Base-by-base conservation (phyloP, 1,140 invertebrate genomes). In the Aleiodes sp. region DNA sequence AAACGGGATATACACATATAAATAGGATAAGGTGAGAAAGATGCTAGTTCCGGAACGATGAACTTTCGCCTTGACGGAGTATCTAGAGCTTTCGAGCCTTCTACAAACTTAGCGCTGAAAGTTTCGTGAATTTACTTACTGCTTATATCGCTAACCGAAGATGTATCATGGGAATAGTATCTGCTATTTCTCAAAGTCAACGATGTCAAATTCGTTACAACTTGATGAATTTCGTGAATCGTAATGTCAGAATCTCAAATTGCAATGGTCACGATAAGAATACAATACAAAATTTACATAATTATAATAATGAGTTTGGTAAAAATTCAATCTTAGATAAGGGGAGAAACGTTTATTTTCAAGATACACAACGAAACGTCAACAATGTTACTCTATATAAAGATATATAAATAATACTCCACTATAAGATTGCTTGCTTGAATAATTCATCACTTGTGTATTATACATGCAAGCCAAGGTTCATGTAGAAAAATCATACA, bases 81-180 rank as follows among this genome's bases (percentile, higher is more conserved):
- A 24, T 12, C 19, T 62, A 21, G 4, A 37, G 7, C 60, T 62
- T 16, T 9, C 7, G 16, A 52, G 60, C n/a, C 21, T 24, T 21
- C 67, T n/a, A n/a, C 37, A 61, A 72, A 65, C 66, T 73, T 75
- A 76, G 61, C 71, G 62, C 65, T 52, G 43, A 70, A 68, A 76
- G 74, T 75, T 73, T 69, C 65, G 31, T 37, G 8, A 59, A 77
- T 64, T 74, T 70, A 72, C 70, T 76, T 73, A 70, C 63, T 52
- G 61, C 57, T 73, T 72, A 66, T 76, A 73, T 76, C 69, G 61
- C 39, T 78, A 75, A 75, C 75, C 73, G 70, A 71, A 61, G 63
- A 63, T 73, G 62, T 67, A 73, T 78, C 71, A 72, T 65, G 66
- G 43, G 73, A 71, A 75, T 61, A 10, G 52, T 57, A 68, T 75